Conservation (phyloP, 2,888 invertebrate species). For the Rapana venosa region DNA sequence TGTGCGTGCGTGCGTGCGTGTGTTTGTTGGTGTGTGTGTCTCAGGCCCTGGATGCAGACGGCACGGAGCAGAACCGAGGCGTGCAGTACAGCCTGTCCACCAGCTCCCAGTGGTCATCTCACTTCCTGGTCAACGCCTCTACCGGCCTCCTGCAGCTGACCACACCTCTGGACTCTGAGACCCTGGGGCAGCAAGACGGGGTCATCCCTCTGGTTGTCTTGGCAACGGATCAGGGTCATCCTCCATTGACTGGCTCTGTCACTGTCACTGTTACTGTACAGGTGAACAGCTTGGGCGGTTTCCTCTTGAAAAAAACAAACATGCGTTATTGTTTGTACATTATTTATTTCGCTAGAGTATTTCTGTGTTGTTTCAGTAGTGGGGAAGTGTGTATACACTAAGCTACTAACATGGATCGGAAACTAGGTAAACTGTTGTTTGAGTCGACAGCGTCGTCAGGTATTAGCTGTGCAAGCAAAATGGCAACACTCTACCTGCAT, state of each 20-base stretch:
- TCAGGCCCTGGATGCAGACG: slow-evolving; percentile 86
- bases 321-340: too few relatives aligned
- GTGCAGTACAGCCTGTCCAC: slow-evolving; percentile 54
- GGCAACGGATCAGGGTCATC: slow-evolving; percentile 64
- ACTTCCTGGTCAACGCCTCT: slow-evolving; percentile 83
- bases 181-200: slow-evolving; percentile 49
- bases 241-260: slow-evolving; percentile 51
- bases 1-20: too few relatives aligned
- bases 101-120: slow-evolving; percentile 24
- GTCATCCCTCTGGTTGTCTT: slow-evolving; percentile 63
- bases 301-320: too few relatives aligned
- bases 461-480: too few relatives aligned
- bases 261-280: slow-evolving; percentile 84
- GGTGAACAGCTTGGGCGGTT: slow-evolving; percentile 75
- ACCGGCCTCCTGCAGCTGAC: slow-evolving; percentile 80
- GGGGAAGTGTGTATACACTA: too few relatives aligned
- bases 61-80: slow-evolving; percentile 44
- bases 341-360: too few relatives aligned
- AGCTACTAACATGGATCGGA: too few relatives aligned
- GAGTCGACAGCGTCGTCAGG: too few relatives aligned
- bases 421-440: too few relatives aligned
- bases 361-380: too few relatives aligned
- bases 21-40: background rate
- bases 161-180: slow-evolving; percentile 68
- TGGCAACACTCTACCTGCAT: too few relatives aligned